A percentile compares a stretch with the other conserved stretches of the same genome.
These are phyloP conservation scores for Channa maculata DNA, from an alignment of 2,113 vertebrate genomes.

Conservation along the genomic window DNA sequence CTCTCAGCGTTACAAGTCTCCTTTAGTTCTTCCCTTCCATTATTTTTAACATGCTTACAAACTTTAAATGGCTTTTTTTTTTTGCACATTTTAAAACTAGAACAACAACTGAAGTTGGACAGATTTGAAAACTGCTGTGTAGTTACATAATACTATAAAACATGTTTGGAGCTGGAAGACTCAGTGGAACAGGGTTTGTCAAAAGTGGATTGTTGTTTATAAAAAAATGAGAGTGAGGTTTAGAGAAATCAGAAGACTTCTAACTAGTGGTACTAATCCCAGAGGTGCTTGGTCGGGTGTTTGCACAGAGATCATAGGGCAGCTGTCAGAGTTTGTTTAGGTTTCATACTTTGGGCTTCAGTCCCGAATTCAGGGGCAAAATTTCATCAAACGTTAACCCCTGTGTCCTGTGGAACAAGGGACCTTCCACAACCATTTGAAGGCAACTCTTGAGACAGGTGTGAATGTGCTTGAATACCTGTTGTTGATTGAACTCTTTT, in stretches of 20 bases:
- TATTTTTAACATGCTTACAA: constrained; percentile 24
- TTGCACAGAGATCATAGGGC: constrained; percentile 74
- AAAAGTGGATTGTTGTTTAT: constrained; percentile 43
- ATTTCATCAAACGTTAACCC: constrained; percentile 70
- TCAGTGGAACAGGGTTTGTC: constrained; percentile 41
- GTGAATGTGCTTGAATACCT: constrained; percentile 43
- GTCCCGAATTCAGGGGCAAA: constrained; percentile 52
- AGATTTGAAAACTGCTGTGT: constrained; percentile 33
- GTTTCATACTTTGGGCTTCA: constrained; percentile 22
- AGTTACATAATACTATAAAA: constrained; percentile 61
- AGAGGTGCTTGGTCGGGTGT: constrained; percentile 53
- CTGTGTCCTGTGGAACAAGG: constrained; percentile 24
- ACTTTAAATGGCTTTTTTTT: constrained; percentile 17
- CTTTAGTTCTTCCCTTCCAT: constrained; percentile 2
- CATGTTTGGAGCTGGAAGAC: constrained; percentile 40
- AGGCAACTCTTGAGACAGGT: constrained; percentile 40
- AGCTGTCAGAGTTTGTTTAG: constrained; percentile 77
- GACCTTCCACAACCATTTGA: constrained; percentile 34
- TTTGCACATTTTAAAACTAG: constrained; percentile 16
- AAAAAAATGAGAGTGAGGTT: constrained; percentile 21
- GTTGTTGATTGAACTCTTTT: constrained; percentile 20
- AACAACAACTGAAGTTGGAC: constrained; percentile 25
- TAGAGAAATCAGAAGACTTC: constrained; percentile 25
- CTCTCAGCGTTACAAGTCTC: constrained; percentile 43
- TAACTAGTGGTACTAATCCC: constrained; percentile 58